Evolutionary conservation across 2,797 vertebrate genomes (phyloP).

Genomic region (Tolypeutes matacus): DNA sequence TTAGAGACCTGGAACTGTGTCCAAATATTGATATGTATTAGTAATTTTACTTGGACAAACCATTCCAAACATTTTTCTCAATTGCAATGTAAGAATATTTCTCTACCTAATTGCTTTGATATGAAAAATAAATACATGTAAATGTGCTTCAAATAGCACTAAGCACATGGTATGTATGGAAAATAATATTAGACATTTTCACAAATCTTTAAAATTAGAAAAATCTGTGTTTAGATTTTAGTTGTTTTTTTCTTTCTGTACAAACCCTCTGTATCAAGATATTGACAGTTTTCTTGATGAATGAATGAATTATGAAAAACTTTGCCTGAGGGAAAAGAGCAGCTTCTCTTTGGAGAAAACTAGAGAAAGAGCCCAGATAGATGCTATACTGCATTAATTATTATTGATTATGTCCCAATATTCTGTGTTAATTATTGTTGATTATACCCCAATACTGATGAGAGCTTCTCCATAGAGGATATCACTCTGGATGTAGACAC

Average conservation of each 20-base stretch:
- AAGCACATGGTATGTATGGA: too few species aligned
- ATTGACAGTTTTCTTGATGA: neutral
- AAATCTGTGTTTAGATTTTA: neutral
- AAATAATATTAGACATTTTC: neutral
- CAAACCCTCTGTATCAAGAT: neutral
- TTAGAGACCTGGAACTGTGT: too few species aligned
- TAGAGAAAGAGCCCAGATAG: neutral
- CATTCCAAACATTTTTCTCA: too few species aligned
- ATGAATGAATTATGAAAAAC: neutral
- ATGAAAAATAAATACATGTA: too few species aligned
- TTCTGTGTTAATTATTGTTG: neutral
- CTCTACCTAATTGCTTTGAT: too few species aligned
- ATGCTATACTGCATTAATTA: neutral
- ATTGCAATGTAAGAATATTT: too few species aligned
- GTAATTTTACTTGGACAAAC: too few species aligned
- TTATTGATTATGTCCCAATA: neutral
- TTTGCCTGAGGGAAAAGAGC: neutral
- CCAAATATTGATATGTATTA: too few species aligned
- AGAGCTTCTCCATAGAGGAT: neutral
- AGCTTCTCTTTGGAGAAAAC: neutral
- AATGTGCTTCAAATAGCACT: too few species aligned
- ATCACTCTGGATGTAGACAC: neutral
- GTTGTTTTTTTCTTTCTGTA: neutral
- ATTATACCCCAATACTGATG: neutral
- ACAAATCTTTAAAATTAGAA: neutral